Evolutionary conservation across 1,140 invertebrate species (phyloP).

Genomic region (Drosophila kohkoa): DNA sequence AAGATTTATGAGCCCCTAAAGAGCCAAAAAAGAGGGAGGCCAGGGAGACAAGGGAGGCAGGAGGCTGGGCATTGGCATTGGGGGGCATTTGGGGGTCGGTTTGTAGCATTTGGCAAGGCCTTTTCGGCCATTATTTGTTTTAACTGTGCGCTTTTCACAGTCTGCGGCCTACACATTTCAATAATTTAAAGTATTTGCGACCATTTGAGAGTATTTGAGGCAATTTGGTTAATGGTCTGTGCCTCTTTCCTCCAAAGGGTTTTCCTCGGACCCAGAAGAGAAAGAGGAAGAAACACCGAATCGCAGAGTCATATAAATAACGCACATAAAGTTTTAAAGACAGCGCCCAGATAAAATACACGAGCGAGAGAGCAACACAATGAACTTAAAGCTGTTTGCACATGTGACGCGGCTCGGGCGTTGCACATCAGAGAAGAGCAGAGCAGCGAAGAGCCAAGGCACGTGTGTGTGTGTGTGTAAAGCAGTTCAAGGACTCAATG

Average conservation of each 20-base stretch:
- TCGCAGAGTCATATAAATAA: constrained; percentile 57
- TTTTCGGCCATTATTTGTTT: constrained; percentile 38
- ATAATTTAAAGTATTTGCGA: constrained; percentile 75
- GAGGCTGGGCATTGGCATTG: constrained; percentile 23
- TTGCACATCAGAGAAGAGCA: not conserved
- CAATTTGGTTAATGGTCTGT: constrained; percentile 80
- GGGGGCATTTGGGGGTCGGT: too few relatives aligned
- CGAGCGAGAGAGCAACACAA: not conserved
- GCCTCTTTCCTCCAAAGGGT: constrained; percentile 61
- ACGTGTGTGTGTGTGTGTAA: constrained; percentile 32
- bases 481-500: constrained; percentile 75
- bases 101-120: constrained; percentile 47
- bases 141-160: constrained; percentile 51
- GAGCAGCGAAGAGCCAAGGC: not conserved
- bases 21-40: not conserved
- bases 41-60: constrained; percentile 10
- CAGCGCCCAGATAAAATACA: not conserved
- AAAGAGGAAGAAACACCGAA: too few relatives aligned
- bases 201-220: constrained; percentile 59
- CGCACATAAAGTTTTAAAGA: constrained; percentile 22
- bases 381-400: constrained; percentile 40
- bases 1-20: constrained; percentile 74
- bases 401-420: constrained; percentile 56
- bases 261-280: not conserved
- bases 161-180: constrained; percentile 64